These are phyloP conservation scores for Sminthopsis crassicaudata DNA, from an alignment of 2,113 vertebrate genomes.

Conservation along the genomic window DNA sequence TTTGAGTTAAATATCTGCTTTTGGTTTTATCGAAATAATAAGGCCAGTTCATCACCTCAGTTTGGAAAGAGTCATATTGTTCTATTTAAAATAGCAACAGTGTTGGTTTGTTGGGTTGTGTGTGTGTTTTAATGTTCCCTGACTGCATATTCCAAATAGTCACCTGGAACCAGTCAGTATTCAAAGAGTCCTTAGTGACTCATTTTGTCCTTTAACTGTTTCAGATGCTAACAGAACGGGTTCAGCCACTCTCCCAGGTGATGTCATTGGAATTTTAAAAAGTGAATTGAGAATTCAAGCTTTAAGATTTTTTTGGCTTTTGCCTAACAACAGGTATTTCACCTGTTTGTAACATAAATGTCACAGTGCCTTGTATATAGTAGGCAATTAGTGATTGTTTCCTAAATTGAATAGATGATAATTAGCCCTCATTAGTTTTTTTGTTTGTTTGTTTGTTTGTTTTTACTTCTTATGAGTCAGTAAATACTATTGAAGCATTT, in stretches of 20 bases:
- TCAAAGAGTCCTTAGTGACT: conserved; percentile 44
- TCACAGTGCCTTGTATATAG: not conserved
- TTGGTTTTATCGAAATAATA: conserved; percentile 67
- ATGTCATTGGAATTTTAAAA: conserved; percentile 37
- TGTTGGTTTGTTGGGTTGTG: not conserved
- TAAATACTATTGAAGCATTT: not conserved
- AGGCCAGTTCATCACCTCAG: conserved; percentile 33
- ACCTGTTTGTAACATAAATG: not conserved
- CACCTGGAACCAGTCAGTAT: conserved; percentile 64
- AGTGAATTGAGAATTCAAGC: conserved; percentile 25
- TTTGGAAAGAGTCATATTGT: conserved; percentile 58
- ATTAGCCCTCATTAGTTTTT: not conserved
- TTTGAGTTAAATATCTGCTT: conserved; percentile 51
- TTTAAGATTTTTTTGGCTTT: not conserved
- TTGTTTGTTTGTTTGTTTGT: too few species aligned
- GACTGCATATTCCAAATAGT: conserved; percentile 49
- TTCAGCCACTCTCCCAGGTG: conserved; percentile 3
- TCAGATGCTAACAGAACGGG: conserved; percentile 13
- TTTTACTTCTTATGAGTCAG: not conserved
- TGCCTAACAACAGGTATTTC: not conserved
- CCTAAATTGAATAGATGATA: not conserved
- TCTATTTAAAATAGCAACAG: conserved; percentile 64
- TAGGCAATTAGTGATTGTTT: not conserved
- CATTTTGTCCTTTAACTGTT: conserved; percentile 48
- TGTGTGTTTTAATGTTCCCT: conserved; percentile 42